These are phyloP conservation scores for Rostratula benghalensis DNA, from an alignment of 2,113 vertebrate species.

Conservation along the genomic window DNA sequence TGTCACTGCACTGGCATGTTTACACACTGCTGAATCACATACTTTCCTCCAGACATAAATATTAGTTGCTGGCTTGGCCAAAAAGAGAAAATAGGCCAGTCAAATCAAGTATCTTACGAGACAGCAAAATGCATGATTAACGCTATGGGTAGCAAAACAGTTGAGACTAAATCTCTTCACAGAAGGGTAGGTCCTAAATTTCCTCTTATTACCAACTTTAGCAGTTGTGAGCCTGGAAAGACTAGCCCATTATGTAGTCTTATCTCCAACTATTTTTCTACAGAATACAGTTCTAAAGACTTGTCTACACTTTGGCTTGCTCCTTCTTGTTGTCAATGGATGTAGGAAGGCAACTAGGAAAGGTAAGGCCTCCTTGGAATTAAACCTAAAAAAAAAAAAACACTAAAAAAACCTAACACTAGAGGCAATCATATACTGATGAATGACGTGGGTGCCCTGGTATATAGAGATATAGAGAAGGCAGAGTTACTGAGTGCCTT, in stretches of 20 bases:
- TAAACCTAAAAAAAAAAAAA: too few species aligned
- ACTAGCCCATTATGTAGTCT: not conserved
- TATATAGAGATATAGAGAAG: too few species aligned
- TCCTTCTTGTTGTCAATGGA: not conserved
- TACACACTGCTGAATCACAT: not conserved
- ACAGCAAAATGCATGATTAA: not conserved
- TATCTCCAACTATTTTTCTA: not conserved
- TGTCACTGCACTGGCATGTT: not conserved
- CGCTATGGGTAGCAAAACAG: not conserved
- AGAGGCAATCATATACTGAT: too few species aligned
- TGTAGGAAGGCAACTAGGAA: too few species aligned
- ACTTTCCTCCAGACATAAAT: not conserved
- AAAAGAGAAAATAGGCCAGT: not conserved
- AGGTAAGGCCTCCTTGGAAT: too few species aligned
- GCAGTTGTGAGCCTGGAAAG: not conserved
- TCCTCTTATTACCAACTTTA: not conserved
- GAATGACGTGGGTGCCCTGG: too few species aligned
- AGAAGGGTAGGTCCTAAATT: not conserved
- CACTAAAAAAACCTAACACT: too few species aligned
- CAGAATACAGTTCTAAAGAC: not conserved
- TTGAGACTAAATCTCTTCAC: not conserved
- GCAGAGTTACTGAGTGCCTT: too few species aligned
- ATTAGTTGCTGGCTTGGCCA: not conserved
- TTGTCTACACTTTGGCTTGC: accelerated
- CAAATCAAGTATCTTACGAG: not conserved